A percentile compares a stretch with the other conserved stretches of the same genome.
These are phyloP conservation scores for Erebia ligea DNA, from an alignment of 2,888 invertebrate genomes.

Conservation along the genomic window DNA sequence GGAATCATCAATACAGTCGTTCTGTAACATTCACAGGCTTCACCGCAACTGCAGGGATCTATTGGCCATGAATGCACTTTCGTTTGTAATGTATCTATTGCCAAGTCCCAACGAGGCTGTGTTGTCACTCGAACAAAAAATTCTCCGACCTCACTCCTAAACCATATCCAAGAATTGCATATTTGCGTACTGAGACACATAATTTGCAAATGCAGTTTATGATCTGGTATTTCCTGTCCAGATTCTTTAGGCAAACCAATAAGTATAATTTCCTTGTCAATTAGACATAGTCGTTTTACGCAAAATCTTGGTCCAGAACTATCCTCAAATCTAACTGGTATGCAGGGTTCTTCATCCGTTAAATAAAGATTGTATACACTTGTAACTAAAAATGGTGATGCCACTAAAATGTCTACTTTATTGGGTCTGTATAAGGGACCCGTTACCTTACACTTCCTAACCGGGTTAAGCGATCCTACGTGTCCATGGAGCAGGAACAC, in stretches of 20 bases:
- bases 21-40: constrained; percentile 71
- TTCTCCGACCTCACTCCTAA: constrained; percentile 66
- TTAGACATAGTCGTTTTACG: constrained; percentile 62
- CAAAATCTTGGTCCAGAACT: constrained; percentile 57
- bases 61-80: constrained; percentile 66
- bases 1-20: constrained; percentile 66
- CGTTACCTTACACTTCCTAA: constrained; percentile 69
- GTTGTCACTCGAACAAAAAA: constrained; percentile 70
- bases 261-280: constrained; percentile 64
- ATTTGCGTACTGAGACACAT: constrained; percentile 68
- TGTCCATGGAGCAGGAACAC: constrained; percentile 63
- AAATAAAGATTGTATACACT: constrained; percentile 56
- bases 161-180: constrained; percentile 73
- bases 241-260: constrained; percentile 60
- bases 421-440: constrained; percentile 69
- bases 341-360: constrained; percentile 65
- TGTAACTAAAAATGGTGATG: constrained; percentile 61
- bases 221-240: constrained; percentile 56
- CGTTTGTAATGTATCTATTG: constrained; percentile 64
- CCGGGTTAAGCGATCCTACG: constrained; percentile 59
- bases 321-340: constrained; percentile 60
- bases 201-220: constrained; percentile 67
- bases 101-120: constrained; percentile 71
- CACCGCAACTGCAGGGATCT: constrained; percentile 71
- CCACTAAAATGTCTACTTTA: constrained; percentile 65